Evolutionary conservation across 2,797 vertebrate genomes (phyloP).

Genomic region (Acanthornis magna): DNA sequence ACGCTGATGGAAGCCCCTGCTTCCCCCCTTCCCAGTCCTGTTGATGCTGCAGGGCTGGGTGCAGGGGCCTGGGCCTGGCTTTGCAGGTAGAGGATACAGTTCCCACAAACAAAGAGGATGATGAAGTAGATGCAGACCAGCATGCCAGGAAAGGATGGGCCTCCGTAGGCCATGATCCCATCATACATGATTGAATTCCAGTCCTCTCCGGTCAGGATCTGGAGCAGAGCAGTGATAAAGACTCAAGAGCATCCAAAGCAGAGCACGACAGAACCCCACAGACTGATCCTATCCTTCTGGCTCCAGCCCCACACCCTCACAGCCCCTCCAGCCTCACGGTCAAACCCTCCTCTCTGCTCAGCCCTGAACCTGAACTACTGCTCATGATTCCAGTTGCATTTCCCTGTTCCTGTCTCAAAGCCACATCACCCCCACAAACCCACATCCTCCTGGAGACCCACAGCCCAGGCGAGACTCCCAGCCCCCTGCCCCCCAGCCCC

Average conservation of each 20-base stretch:
- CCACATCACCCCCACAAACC: not conserved
- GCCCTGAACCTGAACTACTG: not conserved
- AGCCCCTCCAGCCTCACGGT: not conserved
- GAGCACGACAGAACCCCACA: not conserved
- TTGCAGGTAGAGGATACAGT: constrained; percentile 87
- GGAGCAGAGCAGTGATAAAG: not conserved
- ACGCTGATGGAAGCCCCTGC: not conserved
- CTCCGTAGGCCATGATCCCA: constrained; percentile 94
- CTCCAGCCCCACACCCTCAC: not conserved
- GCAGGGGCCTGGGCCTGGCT: not conserved
- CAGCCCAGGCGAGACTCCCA: not conserved
- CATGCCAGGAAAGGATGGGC: constrained; percentile 90
- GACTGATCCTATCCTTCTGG: not conserved
- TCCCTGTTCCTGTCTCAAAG: not conserved
- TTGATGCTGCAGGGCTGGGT: not conserved
- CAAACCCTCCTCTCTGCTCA: not conserved
- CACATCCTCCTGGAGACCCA: not conserved
- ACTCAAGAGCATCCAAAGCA: not conserved
- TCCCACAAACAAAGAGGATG: constrained; percentile 92
- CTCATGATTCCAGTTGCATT: accelerated
- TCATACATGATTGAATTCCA: constrained; percentile 96
- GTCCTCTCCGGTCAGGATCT: constrained; percentile 95
- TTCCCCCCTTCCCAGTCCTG: not conserved
- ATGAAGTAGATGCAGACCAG: constrained; percentile 94
- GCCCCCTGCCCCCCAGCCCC: not conserved